Percentiles rank a stretch among this genome's conserved stretches.
phyloP scores from a whole-genome alignment of 1,140 invertebrate genomes.

The Bombus balteatus region DNA sequence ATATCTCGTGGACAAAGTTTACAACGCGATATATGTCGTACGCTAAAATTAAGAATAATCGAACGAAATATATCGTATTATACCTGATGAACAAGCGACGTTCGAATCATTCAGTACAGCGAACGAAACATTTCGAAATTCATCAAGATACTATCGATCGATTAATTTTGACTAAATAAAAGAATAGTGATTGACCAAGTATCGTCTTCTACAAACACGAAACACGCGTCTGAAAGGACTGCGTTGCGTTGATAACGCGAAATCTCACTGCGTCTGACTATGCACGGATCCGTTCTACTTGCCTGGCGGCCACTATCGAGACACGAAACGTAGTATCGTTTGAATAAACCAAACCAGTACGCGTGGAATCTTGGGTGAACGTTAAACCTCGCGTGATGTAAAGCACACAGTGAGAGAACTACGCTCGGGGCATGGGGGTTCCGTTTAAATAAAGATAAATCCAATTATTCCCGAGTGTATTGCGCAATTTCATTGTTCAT shows the following conservation, averaged over 20 bases:
- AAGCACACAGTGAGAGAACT: no score
- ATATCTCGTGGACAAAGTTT: background rate
- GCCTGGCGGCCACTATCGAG: background rate
- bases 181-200: background rate
- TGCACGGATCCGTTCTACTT: background rate
- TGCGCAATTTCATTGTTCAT: constrained; percentile 42
- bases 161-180: no score
- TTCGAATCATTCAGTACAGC: no score
- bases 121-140: no score
- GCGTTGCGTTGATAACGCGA: background rate
- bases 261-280: background rate
- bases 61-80: background rate
- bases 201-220: background rate
- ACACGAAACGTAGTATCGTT: background rate
- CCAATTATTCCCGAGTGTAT: constrained; percentile 57
- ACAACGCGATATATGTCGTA: background rate
- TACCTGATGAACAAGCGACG: no score
- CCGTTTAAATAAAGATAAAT: constrained; percentile 57
- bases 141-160: background rate
- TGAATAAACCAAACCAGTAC: background rate
- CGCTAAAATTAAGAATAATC: background rate
- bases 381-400: background rate
- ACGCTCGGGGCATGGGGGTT: background rate
- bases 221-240: background rate
- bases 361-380: background rate